phyloP scores from a whole-genome alignment of 2,888 invertebrate genomes.

The Volucella zonaria region DNA sequence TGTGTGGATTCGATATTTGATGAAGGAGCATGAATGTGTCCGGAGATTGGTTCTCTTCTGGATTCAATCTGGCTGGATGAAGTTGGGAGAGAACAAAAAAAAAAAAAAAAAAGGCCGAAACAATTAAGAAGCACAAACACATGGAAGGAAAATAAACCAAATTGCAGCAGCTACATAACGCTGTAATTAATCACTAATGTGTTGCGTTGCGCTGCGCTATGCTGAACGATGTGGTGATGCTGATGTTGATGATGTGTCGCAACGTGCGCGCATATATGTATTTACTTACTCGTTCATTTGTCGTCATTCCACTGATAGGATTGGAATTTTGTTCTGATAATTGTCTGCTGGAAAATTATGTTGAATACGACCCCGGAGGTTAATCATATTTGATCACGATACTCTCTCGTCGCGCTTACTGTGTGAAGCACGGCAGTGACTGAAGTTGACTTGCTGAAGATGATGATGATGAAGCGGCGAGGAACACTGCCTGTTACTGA shows the following conservation, averaged over 20 bases:
- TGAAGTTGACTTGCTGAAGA: neutral
- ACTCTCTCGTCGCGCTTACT: conserved; percentile 16
- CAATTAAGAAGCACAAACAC: conserved; percentile 46
- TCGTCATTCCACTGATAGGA: conserved; percentile 55
- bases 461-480: conserved; percentile 30
- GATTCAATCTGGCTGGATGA: conserved; percentile 26
- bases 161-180: conserved; percentile 25
- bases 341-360: conserved; percentile 72
- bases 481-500: neutral
- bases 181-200: conserved; percentile 47
- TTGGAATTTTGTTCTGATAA: conserved; percentile 72
- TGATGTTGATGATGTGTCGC: conserved; percentile 26
- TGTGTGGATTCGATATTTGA: conserved; percentile 64
- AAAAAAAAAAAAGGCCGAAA: conserved; percentile 6
- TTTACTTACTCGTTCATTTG: neutral
- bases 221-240: neutral
- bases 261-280: conserved; percentile 23
- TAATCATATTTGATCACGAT: conserved; percentile 73
- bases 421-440: conserved; percentile 41
- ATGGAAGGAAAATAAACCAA: conserved; percentile 1
- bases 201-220: neutral
- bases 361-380: conserved; percentile 70
- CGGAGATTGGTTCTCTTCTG: neutral
- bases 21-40: neutral
- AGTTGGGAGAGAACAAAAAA: neutral